These are phyloP conservation scores for Brenthis ino DNA, from an alignment of 2,888 invertebrate genomes.

Conservation along the genomic window DNA sequence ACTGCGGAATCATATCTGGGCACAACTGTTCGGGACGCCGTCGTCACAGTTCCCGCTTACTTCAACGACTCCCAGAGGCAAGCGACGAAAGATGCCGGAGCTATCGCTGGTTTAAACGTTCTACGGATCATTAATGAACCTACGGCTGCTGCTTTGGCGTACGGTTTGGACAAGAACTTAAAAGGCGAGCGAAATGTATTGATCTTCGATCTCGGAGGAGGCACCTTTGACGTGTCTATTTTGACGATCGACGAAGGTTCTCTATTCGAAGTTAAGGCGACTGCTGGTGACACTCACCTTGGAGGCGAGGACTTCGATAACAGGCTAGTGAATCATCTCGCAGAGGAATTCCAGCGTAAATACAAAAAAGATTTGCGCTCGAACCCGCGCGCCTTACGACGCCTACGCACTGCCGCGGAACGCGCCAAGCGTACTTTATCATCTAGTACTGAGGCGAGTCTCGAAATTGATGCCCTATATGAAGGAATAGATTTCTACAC, in stretches of 20 bases:
- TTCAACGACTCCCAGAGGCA: constrained; percentile 88
- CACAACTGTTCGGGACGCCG: constrained; percentile 83
- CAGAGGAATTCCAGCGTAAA: constrained; percentile 85
- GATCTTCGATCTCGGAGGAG: constrained; percentile 89
- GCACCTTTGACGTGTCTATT: constrained; percentile 90
- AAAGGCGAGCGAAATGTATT: constrained; percentile 85
- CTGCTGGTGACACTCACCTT: constrained; percentile 90
- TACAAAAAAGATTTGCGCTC: constrained; percentile 83
- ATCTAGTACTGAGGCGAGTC: constrained; percentile 85
- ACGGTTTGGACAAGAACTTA: constrained; percentile 84
- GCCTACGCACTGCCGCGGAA: constrained; percentile 86
- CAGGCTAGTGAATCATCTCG: constrained; percentile 82
- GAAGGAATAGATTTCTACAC: constrained; percentile 85
- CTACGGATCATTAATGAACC: constrained; percentile 91
- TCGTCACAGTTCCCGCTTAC: constrained; percentile 89
- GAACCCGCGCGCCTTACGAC: constrained; percentile 84
- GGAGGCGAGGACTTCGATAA: constrained; percentile 86
- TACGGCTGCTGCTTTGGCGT: constrained; percentile 85
- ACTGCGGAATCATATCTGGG: constrained; percentile 86
- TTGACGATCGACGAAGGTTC: constrained; percentile 68
- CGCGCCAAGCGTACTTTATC: constrained; percentile 87
- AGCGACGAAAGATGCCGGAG: constrained; percentile 94
- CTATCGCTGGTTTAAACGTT: constrained; percentile 92
- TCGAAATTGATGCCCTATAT: constrained; percentile 86
- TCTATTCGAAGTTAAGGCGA: constrained; percentile 87